phyloP scores from a whole-genome alignment of 2,113 vertebrate species.

The Sclerurus mexicanus region DNA sequence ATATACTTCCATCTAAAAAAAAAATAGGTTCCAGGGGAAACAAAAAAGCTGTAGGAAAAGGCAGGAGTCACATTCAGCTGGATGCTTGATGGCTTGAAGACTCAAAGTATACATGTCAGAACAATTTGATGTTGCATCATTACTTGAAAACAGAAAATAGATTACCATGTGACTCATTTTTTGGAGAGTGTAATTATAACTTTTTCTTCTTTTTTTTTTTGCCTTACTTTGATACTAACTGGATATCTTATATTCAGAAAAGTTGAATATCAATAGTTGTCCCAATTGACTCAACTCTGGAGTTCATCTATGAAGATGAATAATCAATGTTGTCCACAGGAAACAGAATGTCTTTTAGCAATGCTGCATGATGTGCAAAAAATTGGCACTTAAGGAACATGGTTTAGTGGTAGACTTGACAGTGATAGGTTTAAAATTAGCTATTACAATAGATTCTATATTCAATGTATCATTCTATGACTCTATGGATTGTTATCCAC shows the following conservation, averaged over 20 bases:
- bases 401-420: neutral
- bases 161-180: neutral
- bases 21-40: neutral
- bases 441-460: neutral
- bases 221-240: neutral
- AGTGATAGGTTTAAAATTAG: neutral
- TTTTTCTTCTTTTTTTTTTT: neutral
- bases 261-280: neutral
- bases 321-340: neutral
- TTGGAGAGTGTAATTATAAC: neutral
- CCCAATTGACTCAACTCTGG: neutral
- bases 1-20: neutral
- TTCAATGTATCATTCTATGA: neutral
- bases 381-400: accelerated
- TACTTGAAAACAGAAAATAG: neutral
- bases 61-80: neutral
- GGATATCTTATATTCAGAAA: neutral
- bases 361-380: neutral
- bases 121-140: neutral
- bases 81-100: neutral
- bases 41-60: neutral
- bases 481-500: neutral
- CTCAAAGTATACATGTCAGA: neutral
- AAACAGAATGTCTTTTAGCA: neutral
- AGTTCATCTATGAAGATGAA: neutral